Base-by-base conservation (phyloP, 2,888 invertebrate species). In the Pycnomerus fuliginosus region DNA sequence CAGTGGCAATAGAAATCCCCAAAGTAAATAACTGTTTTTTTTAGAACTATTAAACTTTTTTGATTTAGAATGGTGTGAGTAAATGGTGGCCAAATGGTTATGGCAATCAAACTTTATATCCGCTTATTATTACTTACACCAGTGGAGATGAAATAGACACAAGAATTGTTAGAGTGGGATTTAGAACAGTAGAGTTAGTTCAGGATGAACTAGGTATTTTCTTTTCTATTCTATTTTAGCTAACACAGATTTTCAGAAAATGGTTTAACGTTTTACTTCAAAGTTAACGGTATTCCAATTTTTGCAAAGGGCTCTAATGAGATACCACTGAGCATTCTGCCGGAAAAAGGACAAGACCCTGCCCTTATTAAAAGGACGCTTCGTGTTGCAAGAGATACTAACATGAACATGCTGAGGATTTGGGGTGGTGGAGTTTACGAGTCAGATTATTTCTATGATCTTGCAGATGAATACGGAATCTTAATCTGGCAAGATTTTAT, bases 371-470 rank as follows among this genome's bases (percentile, higher is more conserved):
- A 78, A 17, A 71, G 78, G 49, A 72, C 93, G 1, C 68, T 96
- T 20, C 64, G 70, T 37, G 83, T 89, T 0, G 86, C 86, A 1
- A 82, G 79, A 54, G 81, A 85, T 7, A 83, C 85, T 0, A 82
- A 95, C 65, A 93, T 95, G 89, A 90, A 91, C 62, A 90, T 92
- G 84, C 72, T 98, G 8, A 78, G 98, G 8, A 90, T 98, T 1
- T 98, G 98, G 98, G 98, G 98, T 15, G 98, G 98, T 10, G 98
- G 96, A 0, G 75, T 92, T 0, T 99, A 97, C 63, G 97, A 97
- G 67, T 84, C 86, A 0, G 90, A 96, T 55, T 78, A 80, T 41
- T 96, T 98, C 70, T 99, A 98, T 69, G 76, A 84, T 50, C 68
- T 85, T 17, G 91, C 94, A 38, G 96, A 98, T 67, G 79, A 87